phyloP scores from a whole-genome alignment of 2,113 vertebrate genomes.

The Stegostoma tigrinum region DNA sequence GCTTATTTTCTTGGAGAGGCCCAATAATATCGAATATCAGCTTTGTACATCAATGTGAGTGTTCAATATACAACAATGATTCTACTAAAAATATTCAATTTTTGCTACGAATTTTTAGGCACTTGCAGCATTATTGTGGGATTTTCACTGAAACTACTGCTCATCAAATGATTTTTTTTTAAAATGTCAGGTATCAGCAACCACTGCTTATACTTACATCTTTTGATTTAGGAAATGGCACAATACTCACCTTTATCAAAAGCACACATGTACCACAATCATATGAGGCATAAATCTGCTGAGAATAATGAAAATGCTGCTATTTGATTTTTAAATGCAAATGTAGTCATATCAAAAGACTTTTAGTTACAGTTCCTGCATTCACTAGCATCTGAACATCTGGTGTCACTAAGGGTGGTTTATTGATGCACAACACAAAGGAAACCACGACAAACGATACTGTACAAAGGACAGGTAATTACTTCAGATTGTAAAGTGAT shows the following conservation, averaged over 20 bases:
- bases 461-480: slow-evolving; percentile 18
- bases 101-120: not conserved
- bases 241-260: not conserved
- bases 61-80: not conserved
- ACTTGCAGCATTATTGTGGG: not conserved
- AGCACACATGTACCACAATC: not conserved
- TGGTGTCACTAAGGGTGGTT: not conserved
- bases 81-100: not conserved
- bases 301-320: not conserved
- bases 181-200: not conserved
- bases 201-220: not conserved
- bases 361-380: not conserved
- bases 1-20: not conserved
- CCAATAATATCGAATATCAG: not conserved
- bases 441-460: not conserved
- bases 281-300: not conserved
- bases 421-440: slow-evolving; percentile 13
- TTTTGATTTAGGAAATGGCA: not conserved
- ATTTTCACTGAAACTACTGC: not conserved
- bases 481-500: not conserved
- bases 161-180: not conserved
- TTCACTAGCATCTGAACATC: slow-evolving; percentile 29
- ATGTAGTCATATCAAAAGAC: slow-evolving; percentile 8
- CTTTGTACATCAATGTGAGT: not conserved
- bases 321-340: not conserved